Evolutionary conservation across 2,113 vertebrate species (phyloP).

Genomic region (Pelecanus crispus): DNA sequence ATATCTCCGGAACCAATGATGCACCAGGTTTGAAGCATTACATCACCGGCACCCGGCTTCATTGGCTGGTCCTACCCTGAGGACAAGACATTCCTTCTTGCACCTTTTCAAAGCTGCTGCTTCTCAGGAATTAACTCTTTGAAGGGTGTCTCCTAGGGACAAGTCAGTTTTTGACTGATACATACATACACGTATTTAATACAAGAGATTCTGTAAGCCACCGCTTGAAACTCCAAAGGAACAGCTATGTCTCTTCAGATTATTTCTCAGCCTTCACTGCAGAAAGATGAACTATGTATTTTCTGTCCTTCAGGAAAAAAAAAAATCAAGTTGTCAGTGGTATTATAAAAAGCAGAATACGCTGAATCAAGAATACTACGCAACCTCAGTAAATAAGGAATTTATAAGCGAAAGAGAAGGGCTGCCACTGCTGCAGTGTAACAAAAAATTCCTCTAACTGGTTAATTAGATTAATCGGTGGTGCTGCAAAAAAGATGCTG

Average conservation of each 20-base stretch:
- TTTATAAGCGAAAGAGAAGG: not conserved
- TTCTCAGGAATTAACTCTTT: conserved; percentile 53
- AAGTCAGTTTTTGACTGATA: not conserved
- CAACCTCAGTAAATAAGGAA: not conserved
- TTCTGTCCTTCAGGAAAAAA: not conserved
- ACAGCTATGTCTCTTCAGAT: not conserved
- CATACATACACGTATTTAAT: not conserved
- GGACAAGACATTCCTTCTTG: conserved; percentile 31
- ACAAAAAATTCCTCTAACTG: not conserved
- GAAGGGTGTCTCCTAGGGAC: not conserved
- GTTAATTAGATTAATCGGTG: conserved; percentile 48
- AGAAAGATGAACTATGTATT: not conserved
- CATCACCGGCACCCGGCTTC: conserved; percentile 30
- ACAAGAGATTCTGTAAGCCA: not conserved
- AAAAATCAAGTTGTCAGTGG: not conserved
- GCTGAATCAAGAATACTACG: not conserved
- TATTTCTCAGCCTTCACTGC: not conserved
- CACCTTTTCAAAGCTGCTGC: conserved; percentile 46
- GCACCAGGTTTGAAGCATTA: conserved; percentile 37
- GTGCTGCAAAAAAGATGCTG: conserved; percentile 22
- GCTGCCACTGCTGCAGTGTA: not conserved
- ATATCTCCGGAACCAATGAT: conserved; percentile 25
- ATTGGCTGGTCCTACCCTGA: conserved; percentile 50
- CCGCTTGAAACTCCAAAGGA: not conserved
- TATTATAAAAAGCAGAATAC: not conserved